These are phyloP conservation scores for Samia ricini DNA, from an alignment of 1,140 invertebrate genomes.

Conservation along the genomic window DNA sequence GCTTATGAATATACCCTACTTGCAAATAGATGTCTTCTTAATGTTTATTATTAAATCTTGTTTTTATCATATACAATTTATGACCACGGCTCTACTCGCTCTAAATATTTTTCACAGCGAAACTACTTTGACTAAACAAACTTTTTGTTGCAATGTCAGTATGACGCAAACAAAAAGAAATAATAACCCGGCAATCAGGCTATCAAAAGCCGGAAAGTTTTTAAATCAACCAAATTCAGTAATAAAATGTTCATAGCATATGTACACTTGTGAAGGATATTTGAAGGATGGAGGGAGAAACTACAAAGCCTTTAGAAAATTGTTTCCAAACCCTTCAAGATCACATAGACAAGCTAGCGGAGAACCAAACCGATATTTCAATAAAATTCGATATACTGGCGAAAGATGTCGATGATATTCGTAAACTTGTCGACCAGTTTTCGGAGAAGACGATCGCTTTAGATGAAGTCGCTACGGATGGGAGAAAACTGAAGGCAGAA, in stretches of 20 bases:
- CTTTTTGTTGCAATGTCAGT: background rate
- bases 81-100: too few relatives aligned
- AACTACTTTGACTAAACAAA: background rate
- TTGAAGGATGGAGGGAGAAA: background rate
- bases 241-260: too few relatives aligned
- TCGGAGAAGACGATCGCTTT: slow-evolving; percentile 42
- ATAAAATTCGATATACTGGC: slow-evolving; percentile 51
- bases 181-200: too few relatives aligned
- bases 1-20: too few relatives aligned
- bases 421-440: slow-evolving; percentile 35
- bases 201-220: too few relatives aligned
- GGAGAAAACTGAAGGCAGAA: slow-evolving; percentile 41
- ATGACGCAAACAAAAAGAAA: too few relatives aligned
- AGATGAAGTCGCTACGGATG: slow-evolving; percentile 41
- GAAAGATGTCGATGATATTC: slow-evolving; percentile 51
- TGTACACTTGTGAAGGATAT: background rate
- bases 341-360: slow-evolving; percentile 47
- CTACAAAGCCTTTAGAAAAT: background rate
- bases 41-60: too few relatives aligned
- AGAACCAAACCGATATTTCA: slow-evolving; percentile 42
- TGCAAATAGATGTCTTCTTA: too few relatives aligned
- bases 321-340: slow-evolving; percentile 30
- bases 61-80: too few relatives aligned
- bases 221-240: too few relatives aligned
- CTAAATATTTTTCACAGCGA: too few relatives aligned